These are phyloP conservation scores for Clarias batrachus DNA, from an alignment of 2,113 vertebrate species.

Conservation along the genomic window DNA sequence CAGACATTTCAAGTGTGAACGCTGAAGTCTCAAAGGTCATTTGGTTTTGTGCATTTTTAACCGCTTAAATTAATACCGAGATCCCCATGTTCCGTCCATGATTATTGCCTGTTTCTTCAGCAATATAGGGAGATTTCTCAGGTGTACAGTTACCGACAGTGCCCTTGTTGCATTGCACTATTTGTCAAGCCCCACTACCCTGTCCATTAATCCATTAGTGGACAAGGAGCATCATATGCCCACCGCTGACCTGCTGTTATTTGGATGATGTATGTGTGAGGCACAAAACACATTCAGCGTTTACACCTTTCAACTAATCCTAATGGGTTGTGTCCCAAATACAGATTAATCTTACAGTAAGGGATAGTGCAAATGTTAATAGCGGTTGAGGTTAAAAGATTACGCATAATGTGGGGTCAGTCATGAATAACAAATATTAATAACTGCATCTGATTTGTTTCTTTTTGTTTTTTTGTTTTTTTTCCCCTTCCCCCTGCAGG, in stretches of 20 bases:
- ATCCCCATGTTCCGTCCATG: neutral
- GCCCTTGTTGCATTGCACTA: neutral
- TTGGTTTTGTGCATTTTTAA: neutral
- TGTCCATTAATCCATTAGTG: neutral
- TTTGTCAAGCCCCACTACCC: neutral
- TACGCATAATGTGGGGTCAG: neutral
- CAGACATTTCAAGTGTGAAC: too few relatives aligned
- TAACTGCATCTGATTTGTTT: neutral
- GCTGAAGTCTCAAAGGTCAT: neutral
- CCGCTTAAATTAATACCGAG: neutral
- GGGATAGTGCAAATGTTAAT: neutral
- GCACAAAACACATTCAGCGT: neutral
- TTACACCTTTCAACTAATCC: neutral
- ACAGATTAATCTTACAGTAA: neutral
- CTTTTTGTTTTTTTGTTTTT: neutral
- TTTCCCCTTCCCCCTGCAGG: constrained; percentile 56
- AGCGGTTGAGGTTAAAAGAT: neutral
- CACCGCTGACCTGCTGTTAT: neutral
- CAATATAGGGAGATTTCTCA: neutral
- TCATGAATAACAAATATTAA: neutral
- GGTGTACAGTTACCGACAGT: neutral
- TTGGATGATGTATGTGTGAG: neutral
- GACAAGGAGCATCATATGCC: too few relatives aligned
- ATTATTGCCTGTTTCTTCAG: neutral
- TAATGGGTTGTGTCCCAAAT: neutral